phyloP scores from a whole-genome alignment of 2,113 vertebrate species.

The Phocoena phocoena region DNA sequence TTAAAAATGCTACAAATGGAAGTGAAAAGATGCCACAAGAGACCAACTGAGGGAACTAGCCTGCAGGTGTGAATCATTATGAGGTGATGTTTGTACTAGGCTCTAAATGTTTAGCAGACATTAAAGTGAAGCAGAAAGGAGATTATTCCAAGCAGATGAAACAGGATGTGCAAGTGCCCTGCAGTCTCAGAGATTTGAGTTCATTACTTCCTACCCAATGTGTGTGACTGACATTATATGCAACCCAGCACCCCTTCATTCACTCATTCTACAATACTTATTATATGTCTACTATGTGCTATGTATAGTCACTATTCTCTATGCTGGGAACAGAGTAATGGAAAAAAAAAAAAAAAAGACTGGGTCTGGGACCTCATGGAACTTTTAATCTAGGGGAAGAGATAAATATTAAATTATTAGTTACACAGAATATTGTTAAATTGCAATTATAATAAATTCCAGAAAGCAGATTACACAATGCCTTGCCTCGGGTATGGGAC shows the following conservation, averaged over 20 bases:
- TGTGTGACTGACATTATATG: neutral
- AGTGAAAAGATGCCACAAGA: neutral
- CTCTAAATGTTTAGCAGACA: neutral
- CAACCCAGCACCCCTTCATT: neutral
- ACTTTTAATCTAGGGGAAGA: neutral
- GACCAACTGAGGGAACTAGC: neutral
- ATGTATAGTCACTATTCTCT: rapidly evolving
- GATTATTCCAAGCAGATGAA: neutral
- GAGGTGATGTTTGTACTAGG: neutral
- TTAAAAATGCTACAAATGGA: neutral
- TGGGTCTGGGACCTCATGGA: neutral
- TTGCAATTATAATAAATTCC: neutral
- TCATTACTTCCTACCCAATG: neutral
- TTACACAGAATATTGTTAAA: neutral
- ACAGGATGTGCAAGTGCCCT: neutral
- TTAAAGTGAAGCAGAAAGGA: neutral
- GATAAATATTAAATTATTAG: neutral
- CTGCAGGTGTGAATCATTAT: neutral
- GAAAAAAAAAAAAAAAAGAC: neutral
- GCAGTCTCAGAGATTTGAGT: neutral
- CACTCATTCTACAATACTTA: neutral
- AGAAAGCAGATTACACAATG: neutral
- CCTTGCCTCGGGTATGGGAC: rapidly evolving
- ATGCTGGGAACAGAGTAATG: neutral
- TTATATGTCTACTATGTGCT: neutral